Conservation (phyloP, 1,140 invertebrate genomes). For the Drosophila lacteicornis region DNA sequence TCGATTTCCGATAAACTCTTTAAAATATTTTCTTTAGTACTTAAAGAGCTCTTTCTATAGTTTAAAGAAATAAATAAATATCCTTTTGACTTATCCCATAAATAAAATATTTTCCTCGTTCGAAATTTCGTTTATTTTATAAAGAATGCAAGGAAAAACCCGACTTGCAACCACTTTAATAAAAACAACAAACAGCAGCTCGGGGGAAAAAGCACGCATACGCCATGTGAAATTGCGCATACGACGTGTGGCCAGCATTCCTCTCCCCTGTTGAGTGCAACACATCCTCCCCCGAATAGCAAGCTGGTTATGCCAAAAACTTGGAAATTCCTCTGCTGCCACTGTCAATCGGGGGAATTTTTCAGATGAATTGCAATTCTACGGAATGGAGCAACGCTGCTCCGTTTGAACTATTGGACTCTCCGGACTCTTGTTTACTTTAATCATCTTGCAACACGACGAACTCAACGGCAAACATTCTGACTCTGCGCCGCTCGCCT, state of each 20-base stretch:
- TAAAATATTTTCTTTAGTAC: too few relatives aligned
- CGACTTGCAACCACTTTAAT: not conserved
- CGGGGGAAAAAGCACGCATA: constrained; percentile 7
- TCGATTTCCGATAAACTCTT: too few relatives aligned
- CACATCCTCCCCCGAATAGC: not conserved
- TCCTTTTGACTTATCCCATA: not conserved
- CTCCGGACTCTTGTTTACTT: constrained; percentile 35
- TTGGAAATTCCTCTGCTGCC: constrained; percentile 11
- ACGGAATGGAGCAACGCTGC: not conserved
- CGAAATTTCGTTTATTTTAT: not conserved
- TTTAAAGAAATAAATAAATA: not conserved
- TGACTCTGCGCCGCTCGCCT: constrained; percentile 23
- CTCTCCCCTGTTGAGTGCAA: constrained; percentile 4
- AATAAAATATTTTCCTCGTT: not conserved
- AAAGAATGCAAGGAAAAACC: not conserved
- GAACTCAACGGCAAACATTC: constrained; percentile 60
- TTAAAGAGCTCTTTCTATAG: not conserved
- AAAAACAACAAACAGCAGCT: constrained; percentile 7
- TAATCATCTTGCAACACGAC: constrained; percentile 57
- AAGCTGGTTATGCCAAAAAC: not conserved
- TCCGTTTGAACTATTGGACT: constrained; percentile 33
- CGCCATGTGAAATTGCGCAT: constrained; percentile 22
- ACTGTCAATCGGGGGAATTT: constrained; percentile 23
- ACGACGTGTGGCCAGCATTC: constrained; percentile 11
- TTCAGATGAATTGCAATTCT: constrained; percentile 10